Evolutionary conservation across 2,113 vertebrate genomes (phyloP).

Genomic region (Donacobius atricapilla): DNA sequence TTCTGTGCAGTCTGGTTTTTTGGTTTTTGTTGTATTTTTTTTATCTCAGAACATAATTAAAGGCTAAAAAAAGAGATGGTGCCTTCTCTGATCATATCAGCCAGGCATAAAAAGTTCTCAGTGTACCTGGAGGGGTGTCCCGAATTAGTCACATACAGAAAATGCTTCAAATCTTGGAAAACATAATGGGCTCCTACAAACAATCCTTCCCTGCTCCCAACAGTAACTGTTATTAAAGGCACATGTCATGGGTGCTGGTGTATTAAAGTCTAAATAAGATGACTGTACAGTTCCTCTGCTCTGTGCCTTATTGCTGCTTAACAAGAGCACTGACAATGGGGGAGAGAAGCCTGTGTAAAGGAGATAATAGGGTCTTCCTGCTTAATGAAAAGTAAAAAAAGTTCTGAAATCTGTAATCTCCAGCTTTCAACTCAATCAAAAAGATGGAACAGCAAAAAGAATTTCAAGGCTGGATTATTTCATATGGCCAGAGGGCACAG

Average conservation of each 20-base stretch:
- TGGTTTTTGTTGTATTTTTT: not conserved
- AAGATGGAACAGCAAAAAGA: slow-evolving; percentile 20
- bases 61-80: not conserved
- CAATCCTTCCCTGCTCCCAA: not conserved
- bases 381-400: slow-evolving; percentile 21
- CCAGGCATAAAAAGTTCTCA: not conserved
- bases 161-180: not conserved
- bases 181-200: not conserved
- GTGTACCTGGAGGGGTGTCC: not conserved
- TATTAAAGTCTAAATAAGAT: not conserved
- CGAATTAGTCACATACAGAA: not conserved
- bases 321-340: not conserved
- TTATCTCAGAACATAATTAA: not conserved
- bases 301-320: not conserved
- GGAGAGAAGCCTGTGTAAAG: not conserved
- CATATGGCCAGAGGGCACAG: not conserved
- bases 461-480: slow-evolving; percentile 10
- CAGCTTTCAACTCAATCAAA: slow-evolving; percentile 55
- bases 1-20: not conserved
- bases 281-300: not conserved
- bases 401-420: slow-evolving; percentile 1
- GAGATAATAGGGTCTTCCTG: not conserved
- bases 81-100: not conserved
- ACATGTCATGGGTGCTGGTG: rapidly evolving
- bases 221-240: not conserved